A percentile compares a stretch with the other conserved stretches of the same genome.
Evolutionary conservation across 1,140 invertebrate genomes (phyloP).

Genomic region (Calephelis nemesis): DNA sequence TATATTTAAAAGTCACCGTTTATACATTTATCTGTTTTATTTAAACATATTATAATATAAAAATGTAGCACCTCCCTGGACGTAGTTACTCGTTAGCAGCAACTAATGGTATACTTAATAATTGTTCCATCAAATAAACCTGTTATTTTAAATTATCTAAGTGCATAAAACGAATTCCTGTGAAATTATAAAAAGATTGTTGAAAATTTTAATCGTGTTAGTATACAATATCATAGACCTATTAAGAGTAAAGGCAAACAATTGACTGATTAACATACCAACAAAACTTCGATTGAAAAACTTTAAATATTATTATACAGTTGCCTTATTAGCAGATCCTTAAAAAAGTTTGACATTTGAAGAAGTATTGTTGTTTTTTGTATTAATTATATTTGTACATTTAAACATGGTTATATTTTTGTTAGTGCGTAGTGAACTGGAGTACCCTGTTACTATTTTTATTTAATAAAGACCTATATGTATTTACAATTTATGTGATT

Average conservation of each 20-base stretch:
- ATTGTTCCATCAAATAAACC: constrained; percentile 18
- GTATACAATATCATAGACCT: no score
- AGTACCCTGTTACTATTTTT: constrained; percentile 39
- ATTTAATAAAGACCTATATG: constrained; percentile 10
- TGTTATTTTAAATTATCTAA: constrained; percentile 10
- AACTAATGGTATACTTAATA: constrained; percentile 13
- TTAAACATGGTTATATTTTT: not conserved
- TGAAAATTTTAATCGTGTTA: not conserved
- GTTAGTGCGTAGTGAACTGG: constrained; percentile 34
- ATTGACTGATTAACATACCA: not conserved
- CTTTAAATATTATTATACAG: constrained; percentile 2
- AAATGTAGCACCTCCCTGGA: constrained; percentile 31
- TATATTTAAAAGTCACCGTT: not conserved
- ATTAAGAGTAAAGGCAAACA: not conserved
- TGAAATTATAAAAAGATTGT: not conserved
- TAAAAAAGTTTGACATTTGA: constrained; percentile 10
- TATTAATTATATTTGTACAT: constrained; percentile 7
- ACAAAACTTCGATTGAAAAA: not conserved
- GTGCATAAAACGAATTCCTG: not conserved
- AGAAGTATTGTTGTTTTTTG: constrained; percentile 11
- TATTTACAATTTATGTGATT: not conserved
- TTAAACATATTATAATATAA: constrained; percentile 2
- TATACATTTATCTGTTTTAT: constrained; percentile 1
- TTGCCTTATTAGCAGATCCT: not conserved
- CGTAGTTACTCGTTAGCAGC: constrained; percentile 23